phyloP scores from a whole-genome alignment of 2,797 vertebrate species.

The Channallabes apus region DNA sequence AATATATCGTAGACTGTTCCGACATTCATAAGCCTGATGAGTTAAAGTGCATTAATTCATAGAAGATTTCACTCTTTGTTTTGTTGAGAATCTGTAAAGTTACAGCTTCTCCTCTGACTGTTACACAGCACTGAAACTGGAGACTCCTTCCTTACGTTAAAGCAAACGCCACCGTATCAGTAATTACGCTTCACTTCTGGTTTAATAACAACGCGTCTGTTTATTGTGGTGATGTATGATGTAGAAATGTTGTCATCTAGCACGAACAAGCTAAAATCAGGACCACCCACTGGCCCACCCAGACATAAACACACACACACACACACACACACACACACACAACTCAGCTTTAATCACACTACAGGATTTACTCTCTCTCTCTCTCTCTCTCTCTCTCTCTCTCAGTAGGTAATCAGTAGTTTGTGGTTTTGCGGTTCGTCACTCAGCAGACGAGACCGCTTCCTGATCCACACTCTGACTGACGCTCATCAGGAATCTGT shows the following conservation, averaged over 20 bases:
- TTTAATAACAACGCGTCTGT: background rate
- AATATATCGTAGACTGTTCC: no score
- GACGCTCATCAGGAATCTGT: slow-evolving; percentile 24
- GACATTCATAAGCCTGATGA: no score
- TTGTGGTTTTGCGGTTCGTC: slow-evolving; percentile 41
- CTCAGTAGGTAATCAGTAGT: slow-evolving; percentile 30
- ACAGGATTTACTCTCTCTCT: slow-evolving; percentile 33
- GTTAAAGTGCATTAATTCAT: no score
- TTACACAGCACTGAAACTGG: background rate
- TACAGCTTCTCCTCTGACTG: background rate
- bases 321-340: no score
- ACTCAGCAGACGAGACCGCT: slow-evolving; percentile 46
- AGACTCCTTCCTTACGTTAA: background rate
- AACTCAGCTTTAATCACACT: slow-evolving; percentile 41
- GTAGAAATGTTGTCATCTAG: background rate
- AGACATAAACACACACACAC: slow-evolving; percentile 19
- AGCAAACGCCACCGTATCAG: background rate
- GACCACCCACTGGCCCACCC: slow-evolving; percentile 16
- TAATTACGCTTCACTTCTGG: background rate
- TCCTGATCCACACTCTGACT: slow-evolving; percentile 31
- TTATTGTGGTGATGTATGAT: background rate
- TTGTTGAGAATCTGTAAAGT: background rate
- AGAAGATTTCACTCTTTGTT: no score
- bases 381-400: background rate
- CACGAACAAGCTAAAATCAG: slow-evolving; percentile 22